Evolutionary conservation across 2,888 invertebrate species (phyloP), one percentile per base, ranked within the genome.

Genomic region (Diachrysia chrysitis): DNA sequence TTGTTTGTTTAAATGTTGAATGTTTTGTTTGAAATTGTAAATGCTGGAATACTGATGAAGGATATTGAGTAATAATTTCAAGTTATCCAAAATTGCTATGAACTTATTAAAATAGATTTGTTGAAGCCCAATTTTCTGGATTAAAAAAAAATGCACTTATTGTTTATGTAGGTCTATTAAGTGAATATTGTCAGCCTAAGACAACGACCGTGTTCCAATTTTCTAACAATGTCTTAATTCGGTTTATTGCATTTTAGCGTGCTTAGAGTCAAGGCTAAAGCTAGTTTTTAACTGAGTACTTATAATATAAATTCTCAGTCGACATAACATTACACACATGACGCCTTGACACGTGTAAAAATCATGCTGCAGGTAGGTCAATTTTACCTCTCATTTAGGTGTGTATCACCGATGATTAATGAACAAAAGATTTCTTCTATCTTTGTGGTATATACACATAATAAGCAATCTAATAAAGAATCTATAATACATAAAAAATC

Each of bases 11-110:
- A 51, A 21, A 51, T 19, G 12, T 19, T 51, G 42, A n/a, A 42
- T 42, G 42, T 42, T 37, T 42, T n/a, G n/a, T 42, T 42, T 42
- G 42, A 42, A 42, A n/a, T n/a, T 42, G 16, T n/a, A 42, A 42
- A 5, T 42, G 16, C n/a, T 1, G 14, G 37, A 37, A 16, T 16
- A 37, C 4, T 16, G 16, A 37, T 37, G 16, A 32, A 10, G 37
- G 0, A 16, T 16, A 4, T 16, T 37, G 37, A 32, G 32, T 32
- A 10, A 32, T 32, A 32, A 32, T 32, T 32, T 32, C 9, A 32
- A 32, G 0, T 32, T 32, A 32, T 32, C 32, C 10, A 7, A 32
- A 32, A 32, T 25, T 25, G 2, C 25, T 25, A 3, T 25, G 25
- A 25, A 2, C 2, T 32, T 32, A 10, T 10, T 10, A 2, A 32